Evolutionary conservation across 2,797 vertebrate genomes (phyloP).

Genomic region (Scyliorhinus canicula): DNA sequence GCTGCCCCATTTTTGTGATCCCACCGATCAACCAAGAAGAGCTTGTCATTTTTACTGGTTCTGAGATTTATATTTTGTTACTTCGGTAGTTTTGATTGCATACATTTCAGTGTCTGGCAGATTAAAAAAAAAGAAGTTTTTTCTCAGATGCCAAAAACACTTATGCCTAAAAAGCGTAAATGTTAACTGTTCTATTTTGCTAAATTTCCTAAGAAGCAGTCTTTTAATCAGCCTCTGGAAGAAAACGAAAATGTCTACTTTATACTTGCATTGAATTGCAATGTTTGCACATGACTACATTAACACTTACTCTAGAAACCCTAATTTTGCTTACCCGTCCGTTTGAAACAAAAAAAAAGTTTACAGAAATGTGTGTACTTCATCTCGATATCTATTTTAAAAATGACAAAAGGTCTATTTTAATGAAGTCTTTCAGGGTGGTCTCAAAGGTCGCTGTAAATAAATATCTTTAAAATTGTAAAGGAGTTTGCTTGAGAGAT

Average conservation of each 20-base stretch:
- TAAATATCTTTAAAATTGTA: conserved; percentile 36
- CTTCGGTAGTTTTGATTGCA: conserved; percentile 30
- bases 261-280: conserved; percentile 36
- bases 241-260: conserved; percentile 27
- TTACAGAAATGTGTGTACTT: conserved; percentile 37
- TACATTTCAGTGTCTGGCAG: conserved; percentile 35
- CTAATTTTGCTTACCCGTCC: conserved; percentile 30
- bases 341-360: conserved; percentile 21
- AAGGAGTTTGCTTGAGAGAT: conserved; percentile 32
- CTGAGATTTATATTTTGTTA: conserved; percentile 37
- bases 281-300: conserved; percentile 37
- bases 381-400: conserved; percentile 37
- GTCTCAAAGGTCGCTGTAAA: conserved; percentile 33
- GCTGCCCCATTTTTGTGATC: neutral
- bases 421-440: conserved; percentile 29
- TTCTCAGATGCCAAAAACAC: conserved; percentile 36
- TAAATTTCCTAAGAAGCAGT: conserved; percentile 34
- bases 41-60: conserved; percentile 30
- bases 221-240: conserved; percentile 30
- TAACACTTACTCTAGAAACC: conserved; percentile 28
- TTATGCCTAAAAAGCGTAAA: conserved; percentile 22
- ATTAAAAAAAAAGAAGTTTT: neutral
- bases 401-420: conserved; percentile 37
- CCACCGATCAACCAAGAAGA: neutral
- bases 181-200: conserved; percentile 37